Conservation (phyloP, 2,113 vertebrate genomes). For the Oncorhynchus nerka region DNA sequence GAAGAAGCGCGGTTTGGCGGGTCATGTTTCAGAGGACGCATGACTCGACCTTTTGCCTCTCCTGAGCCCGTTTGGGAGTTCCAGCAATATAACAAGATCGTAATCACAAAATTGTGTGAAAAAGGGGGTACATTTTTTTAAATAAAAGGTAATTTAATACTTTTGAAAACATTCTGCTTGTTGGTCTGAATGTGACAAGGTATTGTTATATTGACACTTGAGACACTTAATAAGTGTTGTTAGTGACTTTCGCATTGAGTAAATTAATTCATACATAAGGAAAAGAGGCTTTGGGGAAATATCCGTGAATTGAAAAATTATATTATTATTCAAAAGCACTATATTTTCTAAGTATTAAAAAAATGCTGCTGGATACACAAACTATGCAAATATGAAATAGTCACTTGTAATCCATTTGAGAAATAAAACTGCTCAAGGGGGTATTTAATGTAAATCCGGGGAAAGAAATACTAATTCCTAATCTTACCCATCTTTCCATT, state of each 20-base stretch:
- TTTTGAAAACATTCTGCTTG: background rate
- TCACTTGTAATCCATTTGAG: background rate
- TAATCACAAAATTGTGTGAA: too few relatives aligned
- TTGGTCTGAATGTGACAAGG: background rate
- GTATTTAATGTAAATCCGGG: background rate
- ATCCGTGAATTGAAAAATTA: background rate
- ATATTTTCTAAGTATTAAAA: background rate
- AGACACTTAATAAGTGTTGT: too few relatives aligned
- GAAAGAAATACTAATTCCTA: background rate
- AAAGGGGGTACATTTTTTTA: too few relatives aligned
- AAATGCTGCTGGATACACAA: background rate
- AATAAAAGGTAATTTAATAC: too few relatives aligned
- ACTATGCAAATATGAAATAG: conserved; percentile 2
- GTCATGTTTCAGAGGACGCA: too few relatives aligned
- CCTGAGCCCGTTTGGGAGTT: too few relatives aligned
- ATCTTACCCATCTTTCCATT: background rate
- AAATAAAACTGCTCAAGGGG: background rate
- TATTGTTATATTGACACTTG: background rate
- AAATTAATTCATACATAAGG: background rate
- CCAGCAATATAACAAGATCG: too few relatives aligned
- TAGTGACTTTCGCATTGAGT: background rate
- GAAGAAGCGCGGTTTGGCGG: too few relatives aligned
- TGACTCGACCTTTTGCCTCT: too few relatives aligned
- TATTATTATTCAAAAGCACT: background rate
- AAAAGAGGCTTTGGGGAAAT: background rate